Evolutionary conservation across 2,888 invertebrate genomes (phyloP), one percentile per base, ranked within the genome.

Genomic region (Gymnoscelis rufifasciata): DNA sequence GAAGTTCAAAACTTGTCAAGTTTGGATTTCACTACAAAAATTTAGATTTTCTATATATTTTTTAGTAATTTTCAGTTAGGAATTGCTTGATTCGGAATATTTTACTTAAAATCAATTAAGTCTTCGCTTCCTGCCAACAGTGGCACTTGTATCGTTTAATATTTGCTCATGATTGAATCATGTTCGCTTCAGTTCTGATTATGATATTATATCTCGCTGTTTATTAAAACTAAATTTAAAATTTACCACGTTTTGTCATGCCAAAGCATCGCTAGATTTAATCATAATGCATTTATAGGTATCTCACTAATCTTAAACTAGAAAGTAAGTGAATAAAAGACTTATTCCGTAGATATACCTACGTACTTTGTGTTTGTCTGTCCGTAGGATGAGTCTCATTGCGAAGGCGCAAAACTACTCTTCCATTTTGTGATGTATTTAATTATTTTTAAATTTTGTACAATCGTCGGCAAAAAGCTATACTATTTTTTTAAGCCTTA

Each of bases 211-310:
- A 19, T 19, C 47, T 39, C 47, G 52, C 48, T 47, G 45, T 52
- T 54, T 62, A 60, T 62, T 62, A 43, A 54, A 45, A 52, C 52
- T 40, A 52, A 57, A 57, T 52, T 52, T 52, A 51, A 74, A 73
- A 72, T 28, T 41, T 83, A 86, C 84, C 83, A 83, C 83, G 87
- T 86, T 88, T 86, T 87, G 84, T 80, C 81, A 88, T 87, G 88
- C 89, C 89, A 89, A 89, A 89, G 89, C 88, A 88, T 88, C 77
- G 87, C 86, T 89, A 88, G 88, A 78, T 61, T 66, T 82, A 75
- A 84, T 84, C 69, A 79, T 86, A 83, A 78, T 86, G 88, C 88
- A 88, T 88, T 88, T 88, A 88, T 87, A 84, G 79, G 71, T 86
- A 87, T 88, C 86, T 87, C 87, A 88, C 77, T 88, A 88, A 82